These are phyloP conservation scores for Aporrectodea caliginosa DNA, from an alignment of 1,140 invertebrate genomes.

Conservation along the genomic window DNA sequence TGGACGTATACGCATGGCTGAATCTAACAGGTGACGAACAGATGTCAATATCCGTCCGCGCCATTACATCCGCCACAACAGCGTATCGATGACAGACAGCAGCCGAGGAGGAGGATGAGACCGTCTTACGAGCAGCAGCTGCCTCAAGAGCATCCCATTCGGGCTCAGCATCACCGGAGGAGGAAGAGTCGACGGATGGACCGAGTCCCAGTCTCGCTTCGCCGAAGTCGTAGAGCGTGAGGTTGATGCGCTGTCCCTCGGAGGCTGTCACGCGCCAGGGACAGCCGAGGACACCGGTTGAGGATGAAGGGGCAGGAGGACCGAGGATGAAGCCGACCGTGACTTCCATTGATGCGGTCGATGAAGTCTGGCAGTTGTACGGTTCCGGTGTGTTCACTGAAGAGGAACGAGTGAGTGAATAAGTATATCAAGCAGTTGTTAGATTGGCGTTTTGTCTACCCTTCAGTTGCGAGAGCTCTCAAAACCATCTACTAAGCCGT, in stretches of 20 bases:
- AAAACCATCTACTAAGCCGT: not conserved
- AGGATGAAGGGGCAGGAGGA: not conserved
- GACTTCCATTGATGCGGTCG: not conserved
- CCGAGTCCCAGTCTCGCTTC: not conserved
- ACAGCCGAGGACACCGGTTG: not conserved
- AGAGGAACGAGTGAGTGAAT: not conserved
- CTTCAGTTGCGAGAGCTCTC: not conserved
- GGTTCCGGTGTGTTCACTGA: not conserved
- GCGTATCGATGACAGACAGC: not conserved
- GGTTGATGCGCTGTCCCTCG: slow-evolving; percentile 12
- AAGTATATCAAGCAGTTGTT: not conserved
- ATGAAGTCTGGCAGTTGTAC: not conserved
- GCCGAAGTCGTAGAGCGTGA: slow-evolving; percentile 21
- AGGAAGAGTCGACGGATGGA: not conserved
- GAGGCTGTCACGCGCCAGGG: not conserved
- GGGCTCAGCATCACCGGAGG: not conserved
- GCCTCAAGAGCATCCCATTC: not conserved
- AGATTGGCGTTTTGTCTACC: not conserved
- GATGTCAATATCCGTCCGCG: not conserved
- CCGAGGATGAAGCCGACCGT: not conserved
- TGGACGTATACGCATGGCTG: not conserved
- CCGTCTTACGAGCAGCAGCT: not conserved
- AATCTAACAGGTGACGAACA: not conserved
- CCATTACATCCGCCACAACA: not conserved
- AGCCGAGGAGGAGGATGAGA: not conserved